Evolutionary conservation across 2,797 vertebrate species (phyloP).

Genomic region (Hirundo rustica): DNA sequence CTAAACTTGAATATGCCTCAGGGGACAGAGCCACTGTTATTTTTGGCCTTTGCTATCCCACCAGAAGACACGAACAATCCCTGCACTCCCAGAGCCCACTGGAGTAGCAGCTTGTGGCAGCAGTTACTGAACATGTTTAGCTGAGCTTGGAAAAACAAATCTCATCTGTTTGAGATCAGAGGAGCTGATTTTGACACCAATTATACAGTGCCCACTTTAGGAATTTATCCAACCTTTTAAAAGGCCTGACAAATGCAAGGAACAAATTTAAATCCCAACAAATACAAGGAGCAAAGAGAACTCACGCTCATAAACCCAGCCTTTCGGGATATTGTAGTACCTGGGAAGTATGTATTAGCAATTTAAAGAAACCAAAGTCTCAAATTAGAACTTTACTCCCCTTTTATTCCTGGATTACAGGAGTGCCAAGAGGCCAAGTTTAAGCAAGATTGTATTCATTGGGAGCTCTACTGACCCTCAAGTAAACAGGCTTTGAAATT

Average conservation of each 20-base stretch:
- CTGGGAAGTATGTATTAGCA: not conserved
- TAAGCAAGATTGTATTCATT: not conserved
- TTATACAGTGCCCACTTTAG: not conserved
- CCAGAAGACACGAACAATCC: not conserved
- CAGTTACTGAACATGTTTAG: not conserved
- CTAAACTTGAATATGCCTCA: not conserved
- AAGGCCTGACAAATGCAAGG: not conserved
- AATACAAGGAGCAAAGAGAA: not conserved
- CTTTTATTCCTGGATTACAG: not conserved
- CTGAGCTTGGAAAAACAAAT: not conserved
- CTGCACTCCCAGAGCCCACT: not conserved
- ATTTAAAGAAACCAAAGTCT: not conserved
- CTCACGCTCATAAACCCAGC: not conserved
- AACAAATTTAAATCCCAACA: not conserved
- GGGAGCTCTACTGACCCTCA: not conserved
- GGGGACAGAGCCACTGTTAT: not conserved
- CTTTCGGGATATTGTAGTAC: not conserved
- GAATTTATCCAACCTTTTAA: not conserved
- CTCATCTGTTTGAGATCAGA: not conserved
- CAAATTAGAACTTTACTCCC: not conserved
- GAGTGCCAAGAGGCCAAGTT: not conserved
- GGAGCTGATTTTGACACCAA: not conserved
- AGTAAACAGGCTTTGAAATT: not conserved
- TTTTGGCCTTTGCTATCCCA: not conserved
- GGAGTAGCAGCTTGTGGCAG: not conserved